A percentile compares a stretch with the other conserved stretches of the same genome.
Evolutionary conservation across 2,113 vertebrate species (phyloP).

Genomic region (Paramormyrops kingsleyae): DNA sequence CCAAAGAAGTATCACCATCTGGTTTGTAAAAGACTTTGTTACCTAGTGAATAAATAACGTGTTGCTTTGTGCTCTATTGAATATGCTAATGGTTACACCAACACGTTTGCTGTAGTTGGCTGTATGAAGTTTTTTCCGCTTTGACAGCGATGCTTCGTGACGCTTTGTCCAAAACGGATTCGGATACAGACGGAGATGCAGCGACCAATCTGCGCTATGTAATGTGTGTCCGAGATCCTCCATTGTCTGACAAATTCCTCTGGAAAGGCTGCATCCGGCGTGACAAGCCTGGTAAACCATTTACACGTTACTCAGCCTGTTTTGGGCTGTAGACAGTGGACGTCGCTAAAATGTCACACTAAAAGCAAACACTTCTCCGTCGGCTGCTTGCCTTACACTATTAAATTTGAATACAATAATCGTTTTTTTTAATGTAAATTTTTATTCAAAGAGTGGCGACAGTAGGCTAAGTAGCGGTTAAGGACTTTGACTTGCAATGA

Average conservation of each 20-base stretch:
- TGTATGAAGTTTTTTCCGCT: not conserved
- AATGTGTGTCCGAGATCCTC: not conserved
- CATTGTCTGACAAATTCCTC: slow-evolving; percentile 2
- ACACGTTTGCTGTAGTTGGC: not conserved
- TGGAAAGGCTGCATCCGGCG: not conserved
- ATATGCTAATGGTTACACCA: not conserved
- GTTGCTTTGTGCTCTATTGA: not conserved
- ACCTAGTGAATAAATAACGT: not conserved
- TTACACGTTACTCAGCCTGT: not conserved
- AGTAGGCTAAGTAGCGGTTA: not conserved
- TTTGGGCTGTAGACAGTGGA: not conserved
- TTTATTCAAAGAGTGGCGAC: not conserved
- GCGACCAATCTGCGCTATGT: not conserved
- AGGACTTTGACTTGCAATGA: not conserved
- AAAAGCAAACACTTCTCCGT: not conserved
- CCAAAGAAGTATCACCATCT: not conserved
- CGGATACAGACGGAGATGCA: not conserved
- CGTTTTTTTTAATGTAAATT: not conserved
- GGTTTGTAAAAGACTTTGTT: not conserved
- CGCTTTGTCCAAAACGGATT: slow-evolving; percentile 1
- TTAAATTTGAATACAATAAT: not conserved
- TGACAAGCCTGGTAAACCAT: not conserved
- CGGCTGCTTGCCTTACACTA: not conserved
- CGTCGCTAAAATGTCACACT: not conserved
- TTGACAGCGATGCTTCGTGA: not conserved